Evolutionary conservation across 2,113 vertebrate species (phyloP), one percentile per base, ranked within the genome.

Genomic region (Nerophis ophidion): DNA sequence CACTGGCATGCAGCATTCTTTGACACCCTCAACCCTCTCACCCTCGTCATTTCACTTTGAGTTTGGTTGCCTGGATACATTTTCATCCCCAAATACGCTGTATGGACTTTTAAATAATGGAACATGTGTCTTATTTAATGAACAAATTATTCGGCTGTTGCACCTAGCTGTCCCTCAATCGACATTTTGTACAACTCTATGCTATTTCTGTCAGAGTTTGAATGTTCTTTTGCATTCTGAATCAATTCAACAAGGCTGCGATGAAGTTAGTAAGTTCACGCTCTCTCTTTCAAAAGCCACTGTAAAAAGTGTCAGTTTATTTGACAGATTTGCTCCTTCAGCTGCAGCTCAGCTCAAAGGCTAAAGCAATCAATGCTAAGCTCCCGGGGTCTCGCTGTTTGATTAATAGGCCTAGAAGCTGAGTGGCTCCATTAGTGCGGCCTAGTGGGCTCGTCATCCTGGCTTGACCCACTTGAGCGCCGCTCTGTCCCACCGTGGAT

Each of bases 381-480:
- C 68, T 75, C 54, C 57, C 16, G 49, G 61, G 51, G 36, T 66
- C 48, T 42, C 16, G 5, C 19, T 34, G 66, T 65, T 71, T 76
- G 73, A 74, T 76, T 74, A 76, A 79, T 74, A 52, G 54, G 58
- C 36, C 60, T 44, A n/a, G 57, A 72, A 54, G 60, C 61, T 70
- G 63, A 67, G 65, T 11, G 16, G 62, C 65, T 72, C 60, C 35
- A 60, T 79, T 74, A 69, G 56, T 52, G 57, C 42, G 57, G 66
- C 45, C 55, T 15, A 42, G 61, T 46, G 67, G 54, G 58, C 57
- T 15, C 60, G 54, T 19, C 57, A 52, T 61, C 45, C 66, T 44
- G 44, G 44, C 36, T 9, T 65, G 74, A 72, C 74, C 71, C 66
- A 12, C 51, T 52, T 46, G 53, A 64, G 64, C 50, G 51, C 17